phyloP scores from a whole-genome alignment of 1,140 invertebrate species.

The Aleiodes sp. region DNA sequence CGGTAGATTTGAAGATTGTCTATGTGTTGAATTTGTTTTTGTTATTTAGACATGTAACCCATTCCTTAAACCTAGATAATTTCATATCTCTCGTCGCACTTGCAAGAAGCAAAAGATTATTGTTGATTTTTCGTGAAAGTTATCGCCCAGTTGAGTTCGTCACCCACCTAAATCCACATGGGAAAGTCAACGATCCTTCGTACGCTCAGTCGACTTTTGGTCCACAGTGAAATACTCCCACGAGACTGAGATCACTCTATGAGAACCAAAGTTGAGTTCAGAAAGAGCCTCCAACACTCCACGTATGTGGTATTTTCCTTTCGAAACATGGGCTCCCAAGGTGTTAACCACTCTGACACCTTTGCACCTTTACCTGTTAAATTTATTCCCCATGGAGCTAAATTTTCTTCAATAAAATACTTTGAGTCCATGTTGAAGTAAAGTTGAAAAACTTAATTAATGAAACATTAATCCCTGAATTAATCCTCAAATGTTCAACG shows the following conservation, averaged over 20 bases:
- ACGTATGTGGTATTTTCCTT: background rate
- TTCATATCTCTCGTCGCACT: slow-evolving; percentile 29
- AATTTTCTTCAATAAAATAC: background rate
- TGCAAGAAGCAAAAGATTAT: background rate
- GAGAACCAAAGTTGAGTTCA: slow-evolving; percentile 11
- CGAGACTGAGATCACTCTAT: slow-evolving; percentile 5
- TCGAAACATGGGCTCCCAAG: background rate
- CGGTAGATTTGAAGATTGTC: too few relatives aligned
- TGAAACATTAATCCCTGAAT: too few relatives aligned
- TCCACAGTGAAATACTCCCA: slow-evolving; percentile 13
- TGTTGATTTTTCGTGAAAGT: background rate
- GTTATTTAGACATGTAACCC: too few relatives aligned
- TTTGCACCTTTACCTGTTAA: background rate
- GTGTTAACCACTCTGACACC: slow-evolving; percentile 7
- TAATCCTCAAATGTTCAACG: too few relatives aligned
- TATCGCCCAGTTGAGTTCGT: background rate
- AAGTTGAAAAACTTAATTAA: too few relatives aligned
- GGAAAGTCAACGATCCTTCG: slow-evolving; percentile 7
- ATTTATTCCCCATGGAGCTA: slow-evolving; percentile 7
- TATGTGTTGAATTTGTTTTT: too few relatives aligned
- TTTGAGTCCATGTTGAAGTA: too few relatives aligned
- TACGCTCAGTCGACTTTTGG: slow-evolving; percentile 7
- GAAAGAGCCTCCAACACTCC: background rate
- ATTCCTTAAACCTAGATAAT: background rate
- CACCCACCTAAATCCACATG: background rate